Base-by-base conservation (phyloP, 1,140 invertebrate species). In the Caenorhabditis remanei region DNA sequence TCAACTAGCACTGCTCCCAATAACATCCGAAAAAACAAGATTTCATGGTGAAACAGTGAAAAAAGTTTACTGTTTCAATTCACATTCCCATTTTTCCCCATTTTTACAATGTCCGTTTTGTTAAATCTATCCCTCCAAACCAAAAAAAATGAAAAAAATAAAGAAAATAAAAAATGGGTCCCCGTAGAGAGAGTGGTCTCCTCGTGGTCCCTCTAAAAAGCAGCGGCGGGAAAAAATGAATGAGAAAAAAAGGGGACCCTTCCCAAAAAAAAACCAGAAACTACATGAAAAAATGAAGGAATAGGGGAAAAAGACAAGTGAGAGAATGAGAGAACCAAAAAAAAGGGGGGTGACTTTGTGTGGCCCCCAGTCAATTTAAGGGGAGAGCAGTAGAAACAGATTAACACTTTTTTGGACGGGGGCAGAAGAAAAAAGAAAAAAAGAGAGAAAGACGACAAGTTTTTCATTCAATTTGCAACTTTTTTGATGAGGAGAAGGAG, bases 331-430 rank as follows among this genome's bases (percentile, higher is more conserved):
- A 61, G 63, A 67, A 32, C 6, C 40, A 21, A 21, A 9, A 67
- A 9, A 14, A 32, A 53, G 50, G 16, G 50, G 16, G 16, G 16
- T 14, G 50, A 53, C 16, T 53, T 53, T 53, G n/a, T n/a, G n/a
- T n/a, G n/a, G n/a, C n/a, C n/a, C n/a, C n/a, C 32, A 67, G 63
- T 67, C 63, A 67, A 67, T 67, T 67, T 67, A 40, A 32, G 50
- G 50, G 50, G 50, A n/a, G n/a, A n/a, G n/a, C n/a, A n/a, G 50
- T 1, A 65, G 32, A 67, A 41, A 67, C 63, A 40, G 63, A 67
- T 67, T 67, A 67, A 41, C 63, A 67, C 63, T 14, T 67, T 67
- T 67, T 41, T 32, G 24, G 5, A 32, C 32, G 32, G 32, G 1
- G 2, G 32, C 0, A 32, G 16, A 53, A 16, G 1, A 53, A 53